A percentile compares a stretch with the other conserved stretches of the same genome.
Evolutionary conservation across 2,888 invertebrate species (phyloP).

Genomic region (Drosophila sordidapex): DNA sequence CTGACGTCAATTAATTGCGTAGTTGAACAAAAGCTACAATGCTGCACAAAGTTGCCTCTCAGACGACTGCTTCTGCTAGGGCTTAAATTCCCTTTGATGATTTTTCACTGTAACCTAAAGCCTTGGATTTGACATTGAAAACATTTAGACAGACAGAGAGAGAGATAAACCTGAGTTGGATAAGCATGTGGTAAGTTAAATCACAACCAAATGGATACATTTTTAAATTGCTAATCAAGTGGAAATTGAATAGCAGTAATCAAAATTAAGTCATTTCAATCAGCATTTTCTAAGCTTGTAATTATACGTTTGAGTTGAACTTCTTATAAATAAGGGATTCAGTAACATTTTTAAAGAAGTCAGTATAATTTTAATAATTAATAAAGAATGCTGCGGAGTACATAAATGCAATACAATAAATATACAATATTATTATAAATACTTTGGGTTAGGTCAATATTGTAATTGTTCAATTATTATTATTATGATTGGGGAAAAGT

Average conservation of each 20-base stretch:
- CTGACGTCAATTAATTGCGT: constrained; percentile 69
- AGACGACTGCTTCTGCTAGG: constrained; percentile 25
- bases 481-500: too few species aligned
- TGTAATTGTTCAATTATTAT: too few species aligned
- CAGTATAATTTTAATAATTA: too few species aligned
- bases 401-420: too few species aligned
- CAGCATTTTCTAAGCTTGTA: neutral
- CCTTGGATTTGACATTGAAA: constrained; percentile 34
- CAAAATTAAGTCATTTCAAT: neutral
- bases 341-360: neutral
- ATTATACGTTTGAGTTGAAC: neutral
- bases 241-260: neutral
- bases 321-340: neutral
- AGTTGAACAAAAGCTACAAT: constrained; percentile 47
- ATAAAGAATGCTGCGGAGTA: too few species aligned
- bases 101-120: constrained; percentile 12
- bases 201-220: neutral
- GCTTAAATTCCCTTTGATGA: constrained; percentile 49
- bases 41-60: constrained; percentile 24
- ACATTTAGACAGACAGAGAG: neutral
- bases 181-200: neutral
- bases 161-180: neutral
- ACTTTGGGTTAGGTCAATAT: too few species aligned
- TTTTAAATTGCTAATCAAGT: neutral
- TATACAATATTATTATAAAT: too few species aligned